Evolutionary conservation across 2,113 vertebrate species (phyloP), one percentile per base, ranked within the genome.

Genomic region (Ophthalmolycus amberensis): DNA sequence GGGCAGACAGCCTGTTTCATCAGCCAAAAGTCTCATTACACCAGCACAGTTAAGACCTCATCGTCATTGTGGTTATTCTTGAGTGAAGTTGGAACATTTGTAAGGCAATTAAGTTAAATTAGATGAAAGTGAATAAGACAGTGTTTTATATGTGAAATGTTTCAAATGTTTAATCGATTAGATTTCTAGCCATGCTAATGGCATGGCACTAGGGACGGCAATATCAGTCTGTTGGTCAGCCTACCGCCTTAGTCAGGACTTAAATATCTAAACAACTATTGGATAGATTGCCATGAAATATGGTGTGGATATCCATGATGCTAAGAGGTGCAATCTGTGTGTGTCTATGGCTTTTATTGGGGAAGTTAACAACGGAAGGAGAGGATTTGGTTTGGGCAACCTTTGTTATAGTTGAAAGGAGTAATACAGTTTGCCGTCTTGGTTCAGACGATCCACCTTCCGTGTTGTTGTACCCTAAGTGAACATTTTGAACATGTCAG

Each of bases 11-110:
- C 63, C 0, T 16, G 9, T 86, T 89, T 82, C 65, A 65, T 85
- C 85, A 90, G 75, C 37, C 50, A 22, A 37, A 59, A 52, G 69
- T 72, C 64, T 70, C 29, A 67, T 85, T 79, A 79, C n/a, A 48
- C 4, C 27, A 83, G 29, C 18, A 9, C 18, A 2, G 25, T 67
- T 66, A 54, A 56, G 20, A 11, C 54, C 34, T 65, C 15, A 68
- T 44, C 60, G 34, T 20, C 15, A 44, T 8, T 37, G 58, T 38
- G 29, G 54, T 44, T 72, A 20, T 40, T 58, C 59, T 62, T 56
- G n/a, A 81, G 46, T 58, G 64, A 60, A 1, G 48, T 37, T 65
- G 48, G 54, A 46, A 20, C 68, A 52, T 32, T 50, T 62, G 38
- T 37, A n/a, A 58, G 9, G 56, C 48, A 76, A 50, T 72, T 32